Evolutionary conservation across 1,140 invertebrate species (phyloP).

Genomic region (Yoshiicerus persimilis): DNA sequence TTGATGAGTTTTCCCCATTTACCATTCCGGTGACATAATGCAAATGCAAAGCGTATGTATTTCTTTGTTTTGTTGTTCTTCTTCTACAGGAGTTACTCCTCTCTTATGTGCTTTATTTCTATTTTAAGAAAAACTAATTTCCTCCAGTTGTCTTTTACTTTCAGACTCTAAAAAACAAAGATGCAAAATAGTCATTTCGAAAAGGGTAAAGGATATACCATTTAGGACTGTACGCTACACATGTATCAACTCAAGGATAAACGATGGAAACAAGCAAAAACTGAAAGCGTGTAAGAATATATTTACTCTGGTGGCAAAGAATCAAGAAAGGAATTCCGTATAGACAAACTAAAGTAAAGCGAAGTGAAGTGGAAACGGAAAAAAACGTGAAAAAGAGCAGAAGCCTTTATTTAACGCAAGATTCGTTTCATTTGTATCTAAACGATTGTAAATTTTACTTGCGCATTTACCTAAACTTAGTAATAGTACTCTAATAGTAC

Average conservation of each 20-base stretch:
- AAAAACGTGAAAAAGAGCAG: neutral
- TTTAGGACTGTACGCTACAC: neutral
- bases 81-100: neutral
- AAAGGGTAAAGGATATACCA: no score
- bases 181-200: neutral
- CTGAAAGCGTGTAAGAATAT: neutral
- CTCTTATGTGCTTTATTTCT: neutral
- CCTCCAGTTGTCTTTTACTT: neutral
- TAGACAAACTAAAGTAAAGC: neutral
- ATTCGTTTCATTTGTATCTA: conserved; percentile 21
- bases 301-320: conserved; percentile 9
- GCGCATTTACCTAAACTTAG: neutral
- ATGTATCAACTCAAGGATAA: neutral
- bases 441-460: neutral
- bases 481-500: neutral
- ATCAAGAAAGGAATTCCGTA: neutral
- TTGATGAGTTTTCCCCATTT: conserved; percentile 5
- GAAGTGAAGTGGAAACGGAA: neutral
- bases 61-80: no score
- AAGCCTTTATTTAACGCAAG: conserved; percentile 1
- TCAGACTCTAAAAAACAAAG: neutral
- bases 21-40: neutral
- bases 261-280: neutral
- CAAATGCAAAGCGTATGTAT: no score
- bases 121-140: neutral